Evolutionary conservation across 2,888 invertebrate genomes (phyloP).

Genomic region (Caenorhabditis angaria): DNA sequence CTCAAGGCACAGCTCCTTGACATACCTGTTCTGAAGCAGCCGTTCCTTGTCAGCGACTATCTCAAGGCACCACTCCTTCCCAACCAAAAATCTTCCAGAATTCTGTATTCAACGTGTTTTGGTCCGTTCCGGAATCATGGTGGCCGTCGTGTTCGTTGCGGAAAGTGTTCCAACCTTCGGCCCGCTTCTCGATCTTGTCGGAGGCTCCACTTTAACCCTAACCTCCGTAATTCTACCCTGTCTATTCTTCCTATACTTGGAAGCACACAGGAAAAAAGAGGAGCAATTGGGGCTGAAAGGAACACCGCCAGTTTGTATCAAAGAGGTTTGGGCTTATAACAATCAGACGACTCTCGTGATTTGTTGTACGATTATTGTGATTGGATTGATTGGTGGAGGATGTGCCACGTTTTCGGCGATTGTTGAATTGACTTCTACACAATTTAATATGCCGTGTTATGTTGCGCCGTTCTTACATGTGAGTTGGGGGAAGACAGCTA

Average conservation of each 20-base stretch:
- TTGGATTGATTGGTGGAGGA: slow-evolving; percentile 65
- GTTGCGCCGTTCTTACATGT: slow-evolving; percentile 36
- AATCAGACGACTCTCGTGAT: slow-evolving; percentile 34
- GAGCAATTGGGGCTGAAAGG: slow-evolving; percentile 36
- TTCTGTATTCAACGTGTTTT: slow-evolving; percentile 57
- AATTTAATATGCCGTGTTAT: slow-evolving; percentile 66
- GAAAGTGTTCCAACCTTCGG: slow-evolving; percentile 70
- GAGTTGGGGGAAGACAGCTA: not conserved
- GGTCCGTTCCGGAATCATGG: slow-evolving; percentile 61
- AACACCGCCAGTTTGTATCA: slow-evolving; percentile 23
- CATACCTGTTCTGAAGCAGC: no score
- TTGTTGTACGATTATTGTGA: slow-evolving; percentile 55
- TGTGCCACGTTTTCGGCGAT: slow-evolving; percentile 70
- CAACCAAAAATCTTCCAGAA: slow-evolving; percentile 21
- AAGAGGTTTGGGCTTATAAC: slow-evolving; percentile 44
- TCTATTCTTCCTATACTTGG: slow-evolving; percentile 64
- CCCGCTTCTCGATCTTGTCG: slow-evolving; percentile 66
- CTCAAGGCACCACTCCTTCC: no score
- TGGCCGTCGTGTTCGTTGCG: slow-evolving; percentile 64
- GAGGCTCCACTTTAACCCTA: slow-evolving; percentile 62
- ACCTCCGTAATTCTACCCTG: slow-evolving; percentile 68
- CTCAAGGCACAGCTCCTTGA: no score
- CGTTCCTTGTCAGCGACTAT: no score
- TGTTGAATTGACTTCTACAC: slow-evolving; percentile 58
- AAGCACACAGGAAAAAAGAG: slow-evolving; percentile 52